A percentile compares a stretch with the other conserved stretches of the same genome.
phyloP scores from a whole-genome alignment of 2,113 vertebrate species.

The Grallaria varia region DNA sequence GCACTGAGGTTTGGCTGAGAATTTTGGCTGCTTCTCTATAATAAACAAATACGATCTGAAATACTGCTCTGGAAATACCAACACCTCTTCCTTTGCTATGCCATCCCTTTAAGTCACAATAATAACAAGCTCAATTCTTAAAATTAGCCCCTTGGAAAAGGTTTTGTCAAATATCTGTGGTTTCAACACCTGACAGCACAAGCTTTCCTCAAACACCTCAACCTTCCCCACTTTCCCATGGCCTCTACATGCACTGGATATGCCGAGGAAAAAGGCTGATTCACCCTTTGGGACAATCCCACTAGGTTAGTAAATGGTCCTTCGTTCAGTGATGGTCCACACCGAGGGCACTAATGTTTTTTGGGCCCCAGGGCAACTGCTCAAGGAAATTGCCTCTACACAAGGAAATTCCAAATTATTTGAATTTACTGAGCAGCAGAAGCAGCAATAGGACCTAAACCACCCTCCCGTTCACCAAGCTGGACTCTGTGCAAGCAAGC shows the following conservation, averaged over 20 bases:
- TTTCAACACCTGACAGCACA: not conserved
- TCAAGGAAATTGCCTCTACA: not conserved
- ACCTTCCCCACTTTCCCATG: not conserved
- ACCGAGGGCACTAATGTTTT: not conserved
- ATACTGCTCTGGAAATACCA: not conserved
- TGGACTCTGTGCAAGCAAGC: not conserved
- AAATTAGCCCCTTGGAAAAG: not conserved
- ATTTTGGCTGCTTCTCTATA: not conserved
- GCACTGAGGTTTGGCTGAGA: not conserved
- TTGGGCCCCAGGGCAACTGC: not conserved
- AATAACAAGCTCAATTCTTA: not conserved
- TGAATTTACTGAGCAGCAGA: not conserved
- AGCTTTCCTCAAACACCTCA: not conserved
- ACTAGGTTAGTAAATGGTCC: rapidly evolving
- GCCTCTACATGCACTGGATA: not conserved
- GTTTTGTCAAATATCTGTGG: not conserved
- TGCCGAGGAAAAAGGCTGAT: not conserved
- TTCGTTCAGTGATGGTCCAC: not conserved
- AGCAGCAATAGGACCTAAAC: not conserved
- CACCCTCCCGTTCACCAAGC: rapidly evolving
- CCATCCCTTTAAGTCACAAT: not conserved
- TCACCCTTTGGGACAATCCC: not conserved
- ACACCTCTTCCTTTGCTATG: not conserved
- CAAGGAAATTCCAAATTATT: not conserved
- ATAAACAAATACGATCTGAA: not conserved